Evolutionary conservation across 2,113 vertebrate species (phyloP).

Genomic region (crab-eating macaque (Macaca fascicularis)): DNA sequence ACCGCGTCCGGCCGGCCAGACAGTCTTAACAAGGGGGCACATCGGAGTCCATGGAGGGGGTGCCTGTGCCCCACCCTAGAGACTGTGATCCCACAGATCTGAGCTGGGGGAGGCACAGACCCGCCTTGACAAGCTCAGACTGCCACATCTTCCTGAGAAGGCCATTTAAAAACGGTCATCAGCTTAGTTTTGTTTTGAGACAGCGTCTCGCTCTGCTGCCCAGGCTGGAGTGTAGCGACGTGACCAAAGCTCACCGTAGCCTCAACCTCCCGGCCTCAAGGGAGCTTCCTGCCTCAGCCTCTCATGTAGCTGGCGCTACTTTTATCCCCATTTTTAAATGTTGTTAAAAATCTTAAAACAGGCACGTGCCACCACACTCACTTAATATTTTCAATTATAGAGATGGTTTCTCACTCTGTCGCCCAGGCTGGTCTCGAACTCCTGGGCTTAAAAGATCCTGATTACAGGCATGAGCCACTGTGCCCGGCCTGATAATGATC

Average conservation of each 20-base stretch:
- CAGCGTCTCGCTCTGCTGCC: too few species aligned
- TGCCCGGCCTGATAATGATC: background rate
- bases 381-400: background rate
- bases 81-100: background rate
- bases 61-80: rapidly evolving
- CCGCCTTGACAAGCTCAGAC: background rate
- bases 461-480: background rate
- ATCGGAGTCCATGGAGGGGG: rapidly evolving
- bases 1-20: background rate
- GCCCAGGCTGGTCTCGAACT: background rate
- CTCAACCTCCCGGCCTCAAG: background rate
- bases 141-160: rapidly evolving
- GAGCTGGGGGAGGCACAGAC: background rate
- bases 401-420: too few species aligned
- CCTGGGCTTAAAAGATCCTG: background rate
- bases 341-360: background rate
- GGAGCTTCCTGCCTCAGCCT: background rate
- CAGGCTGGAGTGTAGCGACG: too few species aligned
- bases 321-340: too few species aligned
- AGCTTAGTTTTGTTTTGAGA: background rate
- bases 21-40: background rate
- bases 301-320: background rate
- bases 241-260: background rate
- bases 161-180: background rate
- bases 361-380: background rate